Evolutionary conservation across 2,113 vertebrate species (phyloP).

Genomic region (Crotalus viridis): DNA sequence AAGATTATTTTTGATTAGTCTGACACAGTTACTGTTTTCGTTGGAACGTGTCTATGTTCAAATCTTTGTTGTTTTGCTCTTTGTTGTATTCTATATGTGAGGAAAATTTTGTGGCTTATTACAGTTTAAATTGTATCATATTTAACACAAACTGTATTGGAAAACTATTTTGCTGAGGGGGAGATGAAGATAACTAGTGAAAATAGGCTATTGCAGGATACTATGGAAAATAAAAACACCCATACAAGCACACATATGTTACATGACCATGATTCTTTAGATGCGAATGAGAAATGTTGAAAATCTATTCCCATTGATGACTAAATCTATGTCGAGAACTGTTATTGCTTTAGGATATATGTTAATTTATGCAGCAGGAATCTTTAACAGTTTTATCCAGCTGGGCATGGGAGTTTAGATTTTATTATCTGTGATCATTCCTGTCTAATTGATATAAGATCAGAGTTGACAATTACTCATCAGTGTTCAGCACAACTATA

Average conservation of each 20-base stretch:
- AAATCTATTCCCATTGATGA: conserved; percentile 40
- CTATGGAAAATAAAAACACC: conserved; percentile 40
- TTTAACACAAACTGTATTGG: not conserved
- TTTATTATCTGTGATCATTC: conserved; percentile 68
- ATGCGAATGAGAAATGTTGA: conserved; percentile 35
- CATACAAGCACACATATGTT: conserved; percentile 13
- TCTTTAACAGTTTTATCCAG: conserved; percentile 55
- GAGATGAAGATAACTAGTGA: not conserved
- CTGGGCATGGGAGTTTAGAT: conserved; percentile 59
- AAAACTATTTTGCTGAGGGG: not conserved
- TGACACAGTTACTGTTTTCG: not conserved
- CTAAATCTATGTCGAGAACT: conserved; percentile 35
- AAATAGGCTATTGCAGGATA: not conserved
- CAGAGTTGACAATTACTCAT: conserved; percentile 72
- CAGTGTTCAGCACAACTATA: conserved; percentile 66
- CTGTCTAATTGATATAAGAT: conserved; percentile 76
- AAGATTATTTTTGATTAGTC: not conserved
- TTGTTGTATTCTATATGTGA: not conserved
- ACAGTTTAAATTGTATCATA: not conserved
- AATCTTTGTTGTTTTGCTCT: not conserved
- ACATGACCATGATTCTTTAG: conserved; percentile 30
- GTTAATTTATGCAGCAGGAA: conserved; percentile 59
- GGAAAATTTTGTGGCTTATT: not conserved
- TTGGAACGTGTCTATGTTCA: too few species aligned
- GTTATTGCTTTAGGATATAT: conserved; percentile 61